Evolutionary conservation across 1,140 invertebrate genomes (phyloP), one percentile per base, ranked within the genome.

Genomic region (Physella acuta): DNA sequence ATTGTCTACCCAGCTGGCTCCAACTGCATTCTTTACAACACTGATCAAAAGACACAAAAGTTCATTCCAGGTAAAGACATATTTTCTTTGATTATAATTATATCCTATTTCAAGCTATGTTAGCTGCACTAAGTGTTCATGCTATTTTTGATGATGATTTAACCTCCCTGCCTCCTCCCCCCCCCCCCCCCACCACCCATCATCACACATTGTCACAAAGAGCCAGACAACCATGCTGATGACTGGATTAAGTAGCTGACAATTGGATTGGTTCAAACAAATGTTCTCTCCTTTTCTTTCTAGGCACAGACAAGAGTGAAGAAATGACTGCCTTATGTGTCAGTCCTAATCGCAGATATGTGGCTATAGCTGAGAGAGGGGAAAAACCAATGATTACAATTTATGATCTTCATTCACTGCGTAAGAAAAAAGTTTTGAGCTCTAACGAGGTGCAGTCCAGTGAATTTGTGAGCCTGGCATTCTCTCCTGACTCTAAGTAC

Each of bases 401-500:
- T 16, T 87, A 85, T 78, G 87, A 88, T 74, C 58, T 88, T 26
- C 82, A 86, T 67, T 78, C 81, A 36, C 74, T 84, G 56, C 83
- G 85, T 68, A 83, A 83, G 71, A 79, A 81, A 62, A 88, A 87
- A 74, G 81, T 84, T 5, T 55, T 75, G 26, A 75, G 70, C 34
- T 69, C 68, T 28, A 71, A 76, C 26, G 86, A 87, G 69, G 76
- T 85, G 28, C 65, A 73, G 26, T 79, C 82, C 4, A 75, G 69
- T 52, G 89, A 90, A 76, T 93, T 92, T 81, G 88, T 89, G 11
- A 90, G 90, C 68, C 79, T 94, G 0, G 88, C 88, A 17, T 95
- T 94, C 77, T 92, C 91, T 4, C 90, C 87, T 64, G 93, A 94
- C 76, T 91, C 89, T 17, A 91, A 91, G 81, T 90, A 91, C 79